Evolutionary conservation across 2,888 invertebrate genomes (phyloP).

Genomic region (Drosophila seclusa): DNA sequence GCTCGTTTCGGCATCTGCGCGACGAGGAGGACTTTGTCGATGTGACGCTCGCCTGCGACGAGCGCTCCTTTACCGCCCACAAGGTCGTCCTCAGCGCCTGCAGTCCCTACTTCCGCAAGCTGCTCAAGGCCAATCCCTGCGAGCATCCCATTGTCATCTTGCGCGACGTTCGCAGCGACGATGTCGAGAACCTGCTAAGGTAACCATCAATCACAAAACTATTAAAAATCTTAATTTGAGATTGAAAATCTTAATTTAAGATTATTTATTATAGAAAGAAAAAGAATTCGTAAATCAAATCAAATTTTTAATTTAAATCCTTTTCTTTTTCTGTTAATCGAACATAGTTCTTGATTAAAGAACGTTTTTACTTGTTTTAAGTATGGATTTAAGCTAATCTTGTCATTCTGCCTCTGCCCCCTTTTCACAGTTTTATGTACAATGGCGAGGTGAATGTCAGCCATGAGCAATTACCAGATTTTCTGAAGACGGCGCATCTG

Average conservation of each 20-base stretch:
- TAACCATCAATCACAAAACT: conserved; percentile 71
- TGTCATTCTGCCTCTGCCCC: background rate
- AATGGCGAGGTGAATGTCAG: conserved; percentile 96
- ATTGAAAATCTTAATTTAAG: background rate
- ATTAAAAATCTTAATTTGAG: background rate
- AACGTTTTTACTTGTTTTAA: background rate
- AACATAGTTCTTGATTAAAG: background rate
- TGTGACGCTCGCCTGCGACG: conserved; percentile 96
- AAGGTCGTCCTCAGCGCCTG: conserved; percentile 96
- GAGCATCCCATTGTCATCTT: conserved; percentile 95
- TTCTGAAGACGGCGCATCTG: conserved; percentile 94
- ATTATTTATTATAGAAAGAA: background rate
- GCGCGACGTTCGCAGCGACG: conserved; percentile 93
- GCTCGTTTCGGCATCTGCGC: conserved; percentile 94
- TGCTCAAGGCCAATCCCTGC: conserved; percentile 95
- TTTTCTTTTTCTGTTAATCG: accelerated
- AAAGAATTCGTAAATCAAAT: background rate
- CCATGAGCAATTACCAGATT: conserved; percentile 93
- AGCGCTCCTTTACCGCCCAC: conserved; percentile 95
- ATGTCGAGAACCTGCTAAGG: conserved; percentile 94
- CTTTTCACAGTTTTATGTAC: conserved; percentile 91
- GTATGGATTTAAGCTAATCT: background rate
- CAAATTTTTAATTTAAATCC: background rate
- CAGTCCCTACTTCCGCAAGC: conserved; percentile 95
- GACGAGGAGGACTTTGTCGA: conserved; percentile 97